A percentile compares a stretch with the other conserved stretches of the same genome.
These are phyloP conservation scores for Pachyrhynchus sulphureomaculatus DNA, from an alignment of 1,140 invertebrate genomes.

Conservation along the genomic window DNA sequence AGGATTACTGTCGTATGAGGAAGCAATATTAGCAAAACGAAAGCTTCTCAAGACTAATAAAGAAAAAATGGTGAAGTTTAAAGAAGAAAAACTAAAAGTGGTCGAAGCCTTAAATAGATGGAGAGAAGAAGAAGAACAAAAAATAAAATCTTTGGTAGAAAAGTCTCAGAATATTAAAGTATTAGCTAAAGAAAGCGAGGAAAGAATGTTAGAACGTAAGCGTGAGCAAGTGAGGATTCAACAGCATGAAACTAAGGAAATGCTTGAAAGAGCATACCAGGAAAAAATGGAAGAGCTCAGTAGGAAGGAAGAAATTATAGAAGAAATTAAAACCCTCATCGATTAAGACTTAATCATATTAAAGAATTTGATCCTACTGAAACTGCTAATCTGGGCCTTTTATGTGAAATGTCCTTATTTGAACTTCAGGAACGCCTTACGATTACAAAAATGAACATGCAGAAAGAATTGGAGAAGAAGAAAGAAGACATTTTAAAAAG, in stretches of 20 bases:
- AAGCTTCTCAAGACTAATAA: conserved; percentile 53
- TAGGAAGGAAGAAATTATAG: conserved; percentile 55
- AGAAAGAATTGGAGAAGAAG: conserved; percentile 55
- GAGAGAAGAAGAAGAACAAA: conserved; percentile 52
- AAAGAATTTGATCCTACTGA: conserved; percentile 59
- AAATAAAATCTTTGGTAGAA: conserved; percentile 53
- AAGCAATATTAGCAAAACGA: conserved; percentile 57
- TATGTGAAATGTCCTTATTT: conserved; percentile 62
- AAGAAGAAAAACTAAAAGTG: conserved; percentile 53
- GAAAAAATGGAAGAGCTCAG: conserved; percentile 55
- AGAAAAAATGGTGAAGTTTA: conserved; percentile 54
- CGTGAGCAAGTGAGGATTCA: conserved; percentile 52
- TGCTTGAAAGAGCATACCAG: conserved; percentile 50
- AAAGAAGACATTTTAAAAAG: conserved; percentile 39
- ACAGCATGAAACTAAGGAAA: conserved; percentile 52
- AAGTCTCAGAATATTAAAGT: conserved; percentile 53
- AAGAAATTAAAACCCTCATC: conserved; percentile 58
- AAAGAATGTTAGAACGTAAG: conserved; percentile 50
- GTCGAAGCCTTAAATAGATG: conserved; percentile 55
- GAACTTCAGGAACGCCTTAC: conserved; percentile 57
- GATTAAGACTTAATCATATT: conserved; percentile 36
- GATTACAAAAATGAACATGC: conserved; percentile 53
- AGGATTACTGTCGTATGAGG: conserved; percentile 58
- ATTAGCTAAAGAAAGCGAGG: conserved; percentile 53
- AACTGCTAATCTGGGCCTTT: conserved; percentile 55